A percentile compares a stretch with the other conserved stretches of the same genome.
Conservation (phyloP, 2,797 vertebrate genomes). For the Poecilia velifera region DNA sequence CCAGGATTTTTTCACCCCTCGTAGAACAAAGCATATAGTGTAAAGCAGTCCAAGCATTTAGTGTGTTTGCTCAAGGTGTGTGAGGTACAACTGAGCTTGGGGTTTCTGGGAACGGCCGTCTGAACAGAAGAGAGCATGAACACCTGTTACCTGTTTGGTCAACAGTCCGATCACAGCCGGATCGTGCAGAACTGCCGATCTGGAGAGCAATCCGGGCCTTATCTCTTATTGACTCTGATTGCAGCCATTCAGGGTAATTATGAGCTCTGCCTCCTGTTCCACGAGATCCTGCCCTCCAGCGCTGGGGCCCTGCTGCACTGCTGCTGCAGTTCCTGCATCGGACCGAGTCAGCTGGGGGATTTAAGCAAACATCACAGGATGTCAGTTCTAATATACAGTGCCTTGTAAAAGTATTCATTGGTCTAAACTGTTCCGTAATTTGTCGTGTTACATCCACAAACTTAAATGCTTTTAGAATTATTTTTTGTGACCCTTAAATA, state of each 20-base stretch:
- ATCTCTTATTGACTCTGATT: conserved; percentile 78
- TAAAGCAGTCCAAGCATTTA: conserved; percentile 62
- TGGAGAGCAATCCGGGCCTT: conserved; percentile 64
- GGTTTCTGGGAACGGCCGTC: conserved; percentile 60
- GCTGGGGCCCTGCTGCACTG: conserved; percentile 39
- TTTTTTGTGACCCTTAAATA: not conserved
- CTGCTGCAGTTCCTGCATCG: conserved; percentile 67
- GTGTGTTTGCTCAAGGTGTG: conserved; percentile 75
- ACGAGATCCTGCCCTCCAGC: conserved; percentile 51
- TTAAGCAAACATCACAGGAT: conserved; percentile 60
- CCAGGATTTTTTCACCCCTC: conserved; percentile 42
- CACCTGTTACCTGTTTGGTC: conserved; percentile 81
- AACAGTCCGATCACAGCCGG: conserved; percentile 59
- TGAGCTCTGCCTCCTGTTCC: conserved; percentile 55
- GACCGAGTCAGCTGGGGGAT: conserved; percentile 27
- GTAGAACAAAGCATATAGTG: conserved; percentile 53
- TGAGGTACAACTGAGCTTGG: conserved; percentile 27
- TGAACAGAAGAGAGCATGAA: conserved; percentile 56
- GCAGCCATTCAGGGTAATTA: conserved; percentile 71
- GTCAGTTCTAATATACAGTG: conserved; percentile 46
- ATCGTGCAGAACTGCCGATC: conserved; percentile 59
- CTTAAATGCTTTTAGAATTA: not conserved
- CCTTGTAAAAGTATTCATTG: not conserved
- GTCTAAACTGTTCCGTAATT: not conserved
- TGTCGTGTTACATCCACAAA: not conserved